These are phyloP conservation scores for Carollia perspicillata DNA, from an alignment of 2,113 vertebrate species.

Conservation along the genomic window DNA sequence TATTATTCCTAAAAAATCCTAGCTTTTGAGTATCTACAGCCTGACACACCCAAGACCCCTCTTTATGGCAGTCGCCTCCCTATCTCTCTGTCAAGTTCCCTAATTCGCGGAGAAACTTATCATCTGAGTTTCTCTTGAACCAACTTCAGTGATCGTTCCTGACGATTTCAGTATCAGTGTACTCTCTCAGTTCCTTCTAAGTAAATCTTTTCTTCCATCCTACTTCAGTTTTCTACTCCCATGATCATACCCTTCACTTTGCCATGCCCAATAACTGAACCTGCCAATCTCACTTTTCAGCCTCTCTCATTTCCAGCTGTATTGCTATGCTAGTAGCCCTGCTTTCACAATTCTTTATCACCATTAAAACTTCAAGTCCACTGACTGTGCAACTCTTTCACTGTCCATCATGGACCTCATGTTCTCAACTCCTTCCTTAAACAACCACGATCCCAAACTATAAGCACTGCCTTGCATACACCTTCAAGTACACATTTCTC, in stretches of 20 bases:
- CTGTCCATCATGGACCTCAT: neutral
- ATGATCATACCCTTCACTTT: neutral
- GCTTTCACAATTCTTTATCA: conserved; percentile 1
- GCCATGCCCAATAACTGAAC: neutral
- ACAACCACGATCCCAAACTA: neutral
- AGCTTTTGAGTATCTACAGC: neutral
- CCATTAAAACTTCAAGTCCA: neutral
- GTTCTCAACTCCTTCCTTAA: neutral
- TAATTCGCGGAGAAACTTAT: neutral
- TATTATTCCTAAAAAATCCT: neutral
- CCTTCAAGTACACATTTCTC: neutral
- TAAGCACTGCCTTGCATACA: neutral
- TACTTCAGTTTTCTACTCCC: neutral
- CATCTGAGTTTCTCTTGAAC: conserved; percentile 1
- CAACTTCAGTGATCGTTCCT: neutral
- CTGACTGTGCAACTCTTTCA: neutral
- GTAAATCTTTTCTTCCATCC: neutral
- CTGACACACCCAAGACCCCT: neutral
- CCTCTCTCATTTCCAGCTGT: neutral
- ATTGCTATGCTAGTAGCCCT: neutral
- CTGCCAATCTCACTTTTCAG: neutral
- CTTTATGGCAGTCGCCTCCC: neutral
- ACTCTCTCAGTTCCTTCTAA: neutral
- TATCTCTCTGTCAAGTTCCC: neutral
- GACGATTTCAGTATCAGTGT: neutral